These are phyloP conservation scores for Megalops atlanticus DNA, from an alignment of 2,113 vertebrate genomes.

Conservation along the genomic window DNA sequence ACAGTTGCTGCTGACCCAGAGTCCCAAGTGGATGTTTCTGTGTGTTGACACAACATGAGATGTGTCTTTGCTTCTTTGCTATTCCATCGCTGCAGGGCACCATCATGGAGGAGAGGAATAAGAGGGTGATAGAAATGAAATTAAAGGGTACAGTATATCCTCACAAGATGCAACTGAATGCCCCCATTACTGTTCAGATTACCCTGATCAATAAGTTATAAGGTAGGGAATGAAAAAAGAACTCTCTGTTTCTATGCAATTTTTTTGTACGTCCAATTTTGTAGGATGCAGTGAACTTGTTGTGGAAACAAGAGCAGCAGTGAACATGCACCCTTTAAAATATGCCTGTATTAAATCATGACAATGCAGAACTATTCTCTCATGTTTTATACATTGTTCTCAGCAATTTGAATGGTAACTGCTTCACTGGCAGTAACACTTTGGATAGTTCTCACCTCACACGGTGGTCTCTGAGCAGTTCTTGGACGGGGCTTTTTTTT, in stretches of 20 bases:
- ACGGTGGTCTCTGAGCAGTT: not conserved
- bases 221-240: too few species aligned
- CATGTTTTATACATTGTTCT: too few species aligned
- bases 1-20: not conserved
- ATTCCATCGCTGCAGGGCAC: not conserved
- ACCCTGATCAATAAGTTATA: too few species aligned
- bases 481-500: conserved; percentile 41
- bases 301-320: too few species aligned
- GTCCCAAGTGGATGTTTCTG: not conserved
- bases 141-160: not conserved
- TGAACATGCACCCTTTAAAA: too few species aligned
- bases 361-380: too few species aligned
- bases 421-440: not conserved
- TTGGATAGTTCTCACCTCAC: conserved; percentile 47
- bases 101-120: not conserved
- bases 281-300: too few species aligned
- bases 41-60: not conserved
- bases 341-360: too few species aligned
- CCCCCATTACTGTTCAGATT: not conserved
- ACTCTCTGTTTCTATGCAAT: too few species aligned
- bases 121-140: not conserved
- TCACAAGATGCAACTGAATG: not conserved
- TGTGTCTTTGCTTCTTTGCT: not conserved
- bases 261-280: too few species aligned
- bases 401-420: not conserved